Base-by-base conservation (phyloP, 2,113 vertebrate species). In the Holacanthus passer region DNA sequence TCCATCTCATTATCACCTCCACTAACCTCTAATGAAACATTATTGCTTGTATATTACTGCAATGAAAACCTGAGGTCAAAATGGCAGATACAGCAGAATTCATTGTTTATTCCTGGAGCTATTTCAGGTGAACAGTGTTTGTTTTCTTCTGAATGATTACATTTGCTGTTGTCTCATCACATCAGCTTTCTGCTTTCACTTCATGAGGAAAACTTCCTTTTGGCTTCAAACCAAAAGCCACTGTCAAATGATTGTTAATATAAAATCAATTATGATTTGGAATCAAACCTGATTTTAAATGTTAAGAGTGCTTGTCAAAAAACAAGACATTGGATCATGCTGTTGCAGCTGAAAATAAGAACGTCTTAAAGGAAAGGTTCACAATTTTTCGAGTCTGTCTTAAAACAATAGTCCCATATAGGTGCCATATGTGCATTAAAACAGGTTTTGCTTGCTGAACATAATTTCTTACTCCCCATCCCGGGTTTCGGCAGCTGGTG, bases 111-210 rank as follows among this genome's bases (percentile, higher is more conserved):
- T 59, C 50, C 43, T 59, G 19, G 20, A 77, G 74, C 60, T 43
- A 52, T 52, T 77, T 77, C n/a, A 55, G 75, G 48, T 59, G 16
- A 52, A 27, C 11, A 10, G 27, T 17, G 17, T 75, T 75, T 27
- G 31, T 52, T 41, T 50, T 71, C 43, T 50, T 65, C 43, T 52
- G 19, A 29, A 70, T n/a, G 39, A 20, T 31, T 6, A 32, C 31
- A 17, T 53, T 52, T 60, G 10, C 27, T 43, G 16, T 20, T 13
- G 47, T 37, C 39, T 55, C 12, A 47, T 55, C 12, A 47, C 16
- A 11, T 45, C 31, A 52, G 35, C 22, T 7, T 1, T 52, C 12
- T 22, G 2, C 7, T 39, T 39, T 37, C 5, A 8, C 8, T 55
- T 35, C 9, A 50, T 2, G 3, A 31, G 4, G 4, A n/a, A 31